Conservation (phyloP, 92 coral and sea anemone genomes). For the Paramuricea clavata region DNA sequence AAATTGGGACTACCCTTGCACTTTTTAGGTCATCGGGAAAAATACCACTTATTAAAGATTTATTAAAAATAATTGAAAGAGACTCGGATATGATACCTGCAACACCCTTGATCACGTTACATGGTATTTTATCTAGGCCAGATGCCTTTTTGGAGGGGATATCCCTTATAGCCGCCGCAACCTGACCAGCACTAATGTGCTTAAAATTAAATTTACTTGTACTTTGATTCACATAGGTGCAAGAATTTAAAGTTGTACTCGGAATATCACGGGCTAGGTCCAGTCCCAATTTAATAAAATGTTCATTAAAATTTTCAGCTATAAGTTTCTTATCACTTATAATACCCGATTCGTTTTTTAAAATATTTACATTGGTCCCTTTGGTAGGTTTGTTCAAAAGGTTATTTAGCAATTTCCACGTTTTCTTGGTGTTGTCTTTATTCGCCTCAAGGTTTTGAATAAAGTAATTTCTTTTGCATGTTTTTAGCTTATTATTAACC, state of each 20-base stretch:
- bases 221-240: conserved; percentile 27
- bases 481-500: conserved; percentile 28
- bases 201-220: conserved; percentile 41
- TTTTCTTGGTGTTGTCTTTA: conserved; percentile 49
- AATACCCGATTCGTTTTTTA: conserved; percentile 23
- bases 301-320: conserved; percentile 53
- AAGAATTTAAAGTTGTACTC: conserved; percentile 18
- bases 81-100: conserved; percentile 55
- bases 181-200: conserved; percentile 38
- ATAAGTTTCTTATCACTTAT: conserved; percentile 15
- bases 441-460: conserved; percentile 27
- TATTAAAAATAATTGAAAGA: conserved; percentile 54
- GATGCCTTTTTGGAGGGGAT: conserved; percentile 42
- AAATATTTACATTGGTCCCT: conserved; percentile 26
- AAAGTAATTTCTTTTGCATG: conserved; percentile 28
- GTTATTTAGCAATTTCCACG: conserved; percentile 51
- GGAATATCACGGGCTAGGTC: conserved; percentile 44
- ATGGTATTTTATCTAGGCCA: conserved; percentile 57
- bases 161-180: conserved; percentile 28
- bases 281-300: conserved; percentile 55
- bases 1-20: conserved; percentile 57
- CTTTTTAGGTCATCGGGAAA: conserved; percentile 58
- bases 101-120: conserved; percentile 46
- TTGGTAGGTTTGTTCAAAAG: conserved; percentile 41
- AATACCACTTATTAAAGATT: conserved; percentile 38